Percentiles rank a stretch among this genome's conserved stretches.
Evolutionary conservation across 2,888 invertebrate genomes (phyloP).

Genomic region (Pristionchus maxplancki): DNA sequence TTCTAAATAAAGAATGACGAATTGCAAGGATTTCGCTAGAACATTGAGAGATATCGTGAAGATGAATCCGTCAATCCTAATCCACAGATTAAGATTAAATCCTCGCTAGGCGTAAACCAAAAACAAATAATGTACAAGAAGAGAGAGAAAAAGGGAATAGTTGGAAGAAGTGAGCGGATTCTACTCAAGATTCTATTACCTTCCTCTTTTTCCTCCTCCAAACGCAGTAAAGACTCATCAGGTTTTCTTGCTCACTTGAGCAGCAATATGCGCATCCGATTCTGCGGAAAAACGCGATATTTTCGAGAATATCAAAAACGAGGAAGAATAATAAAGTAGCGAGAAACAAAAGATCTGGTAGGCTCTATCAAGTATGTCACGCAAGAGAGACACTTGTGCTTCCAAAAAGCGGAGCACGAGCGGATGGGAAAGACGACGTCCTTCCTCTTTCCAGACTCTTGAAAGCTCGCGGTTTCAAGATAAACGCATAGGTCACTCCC

Average conservation of each 20-base stretch:
- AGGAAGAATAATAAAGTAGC: neutral
- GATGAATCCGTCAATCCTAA: neutral
- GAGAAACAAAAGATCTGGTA: neutral
- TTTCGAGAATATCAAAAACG: too few relatives aligned
- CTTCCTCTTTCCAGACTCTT: neutral
- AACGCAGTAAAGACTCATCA: neutral
- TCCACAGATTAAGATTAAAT: too few relatives aligned
- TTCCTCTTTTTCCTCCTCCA: neutral
- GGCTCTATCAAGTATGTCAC: neutral
- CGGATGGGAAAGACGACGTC: neutral
- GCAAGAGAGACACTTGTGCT: neutral
- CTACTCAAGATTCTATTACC: constrained; percentile 10
- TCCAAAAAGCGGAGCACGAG: neutral
- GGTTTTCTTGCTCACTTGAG: neutral
- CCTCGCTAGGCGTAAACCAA: too few relatives aligned
- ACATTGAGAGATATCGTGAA: neutral
- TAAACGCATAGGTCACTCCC: too few relatives aligned
- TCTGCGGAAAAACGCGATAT: neutral
- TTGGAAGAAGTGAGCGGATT: neutral
- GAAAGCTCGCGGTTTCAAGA: neutral
- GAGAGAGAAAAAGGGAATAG: neutral
- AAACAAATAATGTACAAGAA: neutral
- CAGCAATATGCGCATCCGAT: neutral
- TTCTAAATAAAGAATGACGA: too few relatives aligned
- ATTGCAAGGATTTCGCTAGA: neutral